phyloP scores from a whole-genome alignment of 2,113 vertebrate species.

The Strix aluco region DNA sequence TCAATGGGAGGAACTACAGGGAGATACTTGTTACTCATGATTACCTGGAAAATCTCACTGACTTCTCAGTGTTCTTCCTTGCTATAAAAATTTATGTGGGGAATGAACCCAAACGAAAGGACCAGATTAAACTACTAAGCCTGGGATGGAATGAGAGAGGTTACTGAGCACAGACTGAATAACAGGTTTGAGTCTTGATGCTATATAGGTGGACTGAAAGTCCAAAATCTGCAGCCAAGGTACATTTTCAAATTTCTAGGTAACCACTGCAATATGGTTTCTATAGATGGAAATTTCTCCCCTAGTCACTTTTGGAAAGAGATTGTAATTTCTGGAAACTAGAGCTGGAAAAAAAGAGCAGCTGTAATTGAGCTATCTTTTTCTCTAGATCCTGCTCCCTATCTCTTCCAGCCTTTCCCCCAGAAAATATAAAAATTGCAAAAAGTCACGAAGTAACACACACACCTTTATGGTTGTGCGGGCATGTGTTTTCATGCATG shows the following conservation, averaged over 20 bases:
- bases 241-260: background rate
- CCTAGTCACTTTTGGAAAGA: background rate
- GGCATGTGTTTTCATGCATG: background rate
- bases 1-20: background rate
- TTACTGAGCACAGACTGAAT: background rate
- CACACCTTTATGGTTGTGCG: background rate
- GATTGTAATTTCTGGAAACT: background rate
- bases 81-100: background rate
- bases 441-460: background rate
- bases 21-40: background rate
- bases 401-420: background rate
- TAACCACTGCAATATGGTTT: background rate
- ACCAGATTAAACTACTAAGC: background rate
- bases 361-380: background rate
- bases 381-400: background rate
- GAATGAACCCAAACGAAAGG: background rate
- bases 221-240: background rate
- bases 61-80: background rate
- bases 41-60: background rate
- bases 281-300: background rate
- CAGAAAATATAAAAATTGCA: background rate
- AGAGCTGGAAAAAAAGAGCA: background rate
- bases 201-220: background rate
- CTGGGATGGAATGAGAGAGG: background rate
- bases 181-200: background rate